A percentile compares a stretch with the other conserved stretches of the same genome.
phyloP scores from a whole-genome alignment of 2,797 vertebrate species.

The Dallia pectoralis region DNA sequence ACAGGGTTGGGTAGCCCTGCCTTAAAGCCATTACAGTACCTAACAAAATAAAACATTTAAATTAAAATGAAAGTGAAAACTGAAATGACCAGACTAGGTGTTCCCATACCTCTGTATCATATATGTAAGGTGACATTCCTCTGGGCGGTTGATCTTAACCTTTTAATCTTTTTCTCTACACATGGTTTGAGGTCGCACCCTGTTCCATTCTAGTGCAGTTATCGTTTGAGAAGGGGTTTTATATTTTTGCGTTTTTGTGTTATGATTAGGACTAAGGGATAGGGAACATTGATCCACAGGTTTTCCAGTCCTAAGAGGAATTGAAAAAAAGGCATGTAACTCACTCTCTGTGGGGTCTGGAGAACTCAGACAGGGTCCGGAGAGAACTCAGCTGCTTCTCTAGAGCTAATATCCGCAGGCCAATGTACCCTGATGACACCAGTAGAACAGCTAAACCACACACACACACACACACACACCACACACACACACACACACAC shows the following conservation, averaged over 20 bases:
- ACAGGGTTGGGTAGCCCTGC: no score
- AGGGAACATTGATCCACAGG: no score
- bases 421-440: conserved; percentile 77
- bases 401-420: conserved; percentile 74
- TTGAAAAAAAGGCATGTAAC: conserved; percentile 24
- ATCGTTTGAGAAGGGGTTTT: background rate
- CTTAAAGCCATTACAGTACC: no score
- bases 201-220: background rate
- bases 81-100: background rate
- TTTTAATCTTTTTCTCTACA: background rate
- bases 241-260: background rate
- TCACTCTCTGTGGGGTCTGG: conserved; percentile 55
- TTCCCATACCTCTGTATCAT: background rate
- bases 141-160: background rate
- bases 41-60: no score
- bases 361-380: conserved; percentile 55
- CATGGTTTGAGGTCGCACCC: background rate
- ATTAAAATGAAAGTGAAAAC: background rate
- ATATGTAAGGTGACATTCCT: background rate
- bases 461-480: background rate
- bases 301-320: no score
- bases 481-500: conserved; percentile 3
- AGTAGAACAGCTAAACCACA: conserved; percentile 72
- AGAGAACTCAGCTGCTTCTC: conserved; percentile 72
- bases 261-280: background rate